Base-by-base conservation (phyloP, 2,888 invertebrate species). In the Apomyelois bistriatella region DNA sequence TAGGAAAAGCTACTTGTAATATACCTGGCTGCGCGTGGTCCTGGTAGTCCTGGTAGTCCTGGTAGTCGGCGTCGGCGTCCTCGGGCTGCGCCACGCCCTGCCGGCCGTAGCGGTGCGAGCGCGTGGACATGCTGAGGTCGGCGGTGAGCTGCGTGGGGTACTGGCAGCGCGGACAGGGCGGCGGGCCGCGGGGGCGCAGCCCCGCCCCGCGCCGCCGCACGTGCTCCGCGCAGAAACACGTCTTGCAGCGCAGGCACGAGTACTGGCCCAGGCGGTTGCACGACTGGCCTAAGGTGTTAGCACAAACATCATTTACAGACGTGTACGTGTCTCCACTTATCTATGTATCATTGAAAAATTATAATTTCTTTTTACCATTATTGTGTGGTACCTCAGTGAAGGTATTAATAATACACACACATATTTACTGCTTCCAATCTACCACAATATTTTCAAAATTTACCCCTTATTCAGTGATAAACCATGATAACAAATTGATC, bases 171-270 rank as follows among this genome's bases (percentile, higher is more conserved):
- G 99, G 98, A 74, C 98, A 99, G 10, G 98, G 98, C 72, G 88
- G 88, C 28, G 75, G 61, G 52, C 68, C 72, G 36, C 38, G 62
- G 8, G 13, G 13, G 12, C 22, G 10, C 12, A 68, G 63, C 54
- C 61, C 60, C 54, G 66, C 76, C 53, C 86, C 85, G 57, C 75
- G 72, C 58, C 98, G 94, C 53, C 95, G 93, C 56, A 98, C 98
- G 87, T 99, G 98, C 87, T 98, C 98, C 70, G 98, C 98, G 84
- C 98, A 99, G 87, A 96, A 99, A 83, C 98, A 98, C 2, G 95
- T 95, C 90, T 99, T 99, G 90, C 99, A 99, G 70, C 97, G 94
- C 70, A 99, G 91, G 79, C 98, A 99, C 3, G 98, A 98, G 89
- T 97, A 97, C 88, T 98, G 98, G 0, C 98, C 98, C 58, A 98